Conservation (phyloP, 2,113 vertebrate genomes). For the Mandrillus leucophaeus region DNA sequence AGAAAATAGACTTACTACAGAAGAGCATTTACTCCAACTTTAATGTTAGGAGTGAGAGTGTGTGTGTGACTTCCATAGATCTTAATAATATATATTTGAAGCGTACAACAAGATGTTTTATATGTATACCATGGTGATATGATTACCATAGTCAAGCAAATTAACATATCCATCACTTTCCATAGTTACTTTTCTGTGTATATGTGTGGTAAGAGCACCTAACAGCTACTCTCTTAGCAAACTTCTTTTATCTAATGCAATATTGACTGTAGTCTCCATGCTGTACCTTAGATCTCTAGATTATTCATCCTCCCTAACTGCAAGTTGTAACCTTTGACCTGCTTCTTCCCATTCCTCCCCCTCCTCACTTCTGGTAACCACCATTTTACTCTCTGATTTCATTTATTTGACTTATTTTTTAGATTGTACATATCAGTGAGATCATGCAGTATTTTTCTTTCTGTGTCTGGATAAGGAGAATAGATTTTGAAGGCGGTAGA, state of each 20-base stretch:
- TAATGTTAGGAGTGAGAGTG: not conserved
- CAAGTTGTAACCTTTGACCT: not conserved
- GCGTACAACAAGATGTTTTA: not conserved
- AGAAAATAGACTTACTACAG: constrained; percentile 41
- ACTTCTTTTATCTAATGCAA: not conserved
- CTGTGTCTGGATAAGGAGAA: not conserved
- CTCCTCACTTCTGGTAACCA: not conserved
- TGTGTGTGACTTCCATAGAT: not conserved
- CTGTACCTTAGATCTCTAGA: not conserved
- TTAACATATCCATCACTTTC: not conserved
- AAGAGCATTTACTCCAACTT: constrained; percentile 38
- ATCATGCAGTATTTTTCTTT: not conserved
- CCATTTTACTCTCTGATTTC: not conserved
- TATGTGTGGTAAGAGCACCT: not conserved
- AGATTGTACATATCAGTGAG: not conserved
- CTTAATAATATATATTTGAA: not conserved
- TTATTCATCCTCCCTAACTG: not conserved
- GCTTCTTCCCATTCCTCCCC: not conserved
- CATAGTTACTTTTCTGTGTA: not conserved
- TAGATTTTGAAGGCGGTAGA: not conserved
- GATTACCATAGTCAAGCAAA: not conserved
- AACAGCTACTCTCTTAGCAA: not conserved
- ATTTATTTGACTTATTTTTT: not conserved
- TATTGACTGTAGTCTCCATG: not conserved
- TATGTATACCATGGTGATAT: too few relatives aligned